Evolutionary conservation across 2,113 vertebrate genomes (phyloP).

Genomic region (Sciurus niger): DNA sequence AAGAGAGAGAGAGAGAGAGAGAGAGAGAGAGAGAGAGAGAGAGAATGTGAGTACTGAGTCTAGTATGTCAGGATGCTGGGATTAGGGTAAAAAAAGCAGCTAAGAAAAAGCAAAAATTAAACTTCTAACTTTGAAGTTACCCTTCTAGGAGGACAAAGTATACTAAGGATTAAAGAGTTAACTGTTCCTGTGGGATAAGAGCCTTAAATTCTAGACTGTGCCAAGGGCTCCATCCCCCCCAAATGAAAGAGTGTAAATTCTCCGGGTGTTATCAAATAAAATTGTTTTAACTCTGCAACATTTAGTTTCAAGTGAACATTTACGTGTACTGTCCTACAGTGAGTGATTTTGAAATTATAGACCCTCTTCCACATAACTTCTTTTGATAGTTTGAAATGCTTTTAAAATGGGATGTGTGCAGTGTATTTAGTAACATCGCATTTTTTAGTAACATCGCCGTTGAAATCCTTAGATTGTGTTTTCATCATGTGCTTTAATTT

Average conservation of each 20-base stretch:
- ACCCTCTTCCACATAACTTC: conserved; percentile 48
- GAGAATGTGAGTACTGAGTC: no score
- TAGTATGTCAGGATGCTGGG: background rate
- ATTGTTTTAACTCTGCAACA: conserved; percentile 64
- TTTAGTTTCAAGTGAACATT: background rate
- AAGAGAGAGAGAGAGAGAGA: background rate
- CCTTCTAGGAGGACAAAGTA: conserved; percentile 49
- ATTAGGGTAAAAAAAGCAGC: conserved; percentile 62
- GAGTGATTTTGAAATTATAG: conserved; percentile 62
- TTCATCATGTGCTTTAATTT: conserved; percentile 88
- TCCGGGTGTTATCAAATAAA: conserved; percentile 64
- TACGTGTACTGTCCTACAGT: background rate
- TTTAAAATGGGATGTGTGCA: conserved; percentile 72
- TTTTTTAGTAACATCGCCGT: conserved; percentile 74
- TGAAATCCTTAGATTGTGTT: conserved; percentile 85
- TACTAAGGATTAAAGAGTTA: conserved; percentile 74
- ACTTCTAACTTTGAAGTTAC: conserved; percentile 61
- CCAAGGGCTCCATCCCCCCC: conserved; percentile 54
- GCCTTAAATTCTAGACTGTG: conserved; percentile 78
- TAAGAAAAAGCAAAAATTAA: conserved; percentile 32
- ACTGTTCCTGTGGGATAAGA: conserved; percentile 62
- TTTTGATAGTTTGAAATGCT: conserved; percentile 74
- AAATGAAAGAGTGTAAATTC: conserved; percentile 51
- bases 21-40: no score
- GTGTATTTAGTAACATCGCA: conserved; percentile 71